Evolutionary conservation across 2,113 vertebrate genomes (phyloP).

Genomic region (Chamaetylas fuelleborni): DNA sequence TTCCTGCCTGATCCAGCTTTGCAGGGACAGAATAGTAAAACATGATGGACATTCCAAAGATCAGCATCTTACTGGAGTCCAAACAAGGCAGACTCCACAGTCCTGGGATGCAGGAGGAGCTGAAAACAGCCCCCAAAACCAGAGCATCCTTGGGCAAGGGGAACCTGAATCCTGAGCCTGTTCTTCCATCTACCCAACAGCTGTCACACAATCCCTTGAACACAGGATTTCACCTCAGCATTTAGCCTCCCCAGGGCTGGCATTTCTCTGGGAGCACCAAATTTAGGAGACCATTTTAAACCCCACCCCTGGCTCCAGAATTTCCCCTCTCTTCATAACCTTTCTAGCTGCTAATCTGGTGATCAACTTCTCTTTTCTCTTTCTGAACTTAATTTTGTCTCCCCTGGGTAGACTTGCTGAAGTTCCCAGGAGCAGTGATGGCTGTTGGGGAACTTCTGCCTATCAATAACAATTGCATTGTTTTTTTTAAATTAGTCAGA

Average conservation of each 20-base stretch:
- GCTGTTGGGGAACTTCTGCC: background rate
- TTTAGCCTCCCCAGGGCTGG: background rate
- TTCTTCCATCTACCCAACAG: background rate
- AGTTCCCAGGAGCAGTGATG: background rate
- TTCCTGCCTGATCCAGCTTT: background rate
- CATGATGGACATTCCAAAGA: background rate
- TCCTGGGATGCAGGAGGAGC: background rate
- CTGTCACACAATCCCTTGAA: background rate
- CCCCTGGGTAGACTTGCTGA: background rate
- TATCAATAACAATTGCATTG: background rate
- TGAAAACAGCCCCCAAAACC: background rate
- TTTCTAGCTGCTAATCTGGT: background rate
- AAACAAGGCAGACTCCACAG: background rate
- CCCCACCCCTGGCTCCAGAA: background rate
- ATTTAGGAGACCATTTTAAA: background rate
- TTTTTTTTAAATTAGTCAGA: background rate
- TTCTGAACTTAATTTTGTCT: background rate
- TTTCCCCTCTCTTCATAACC: background rate
- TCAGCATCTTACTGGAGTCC: background rate
- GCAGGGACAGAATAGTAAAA: background rate
- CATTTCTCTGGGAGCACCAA: background rate
- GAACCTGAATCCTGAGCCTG: background rate
- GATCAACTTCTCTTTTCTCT: background rate
- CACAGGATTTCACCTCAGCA: background rate
- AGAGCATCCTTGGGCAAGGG: background rate